Evolutionary conservation across 2,113 vertebrate genomes (phyloP), one percentile per base, ranked within the genome.

Genomic region (Austrofundulus limnaeus): DNA sequence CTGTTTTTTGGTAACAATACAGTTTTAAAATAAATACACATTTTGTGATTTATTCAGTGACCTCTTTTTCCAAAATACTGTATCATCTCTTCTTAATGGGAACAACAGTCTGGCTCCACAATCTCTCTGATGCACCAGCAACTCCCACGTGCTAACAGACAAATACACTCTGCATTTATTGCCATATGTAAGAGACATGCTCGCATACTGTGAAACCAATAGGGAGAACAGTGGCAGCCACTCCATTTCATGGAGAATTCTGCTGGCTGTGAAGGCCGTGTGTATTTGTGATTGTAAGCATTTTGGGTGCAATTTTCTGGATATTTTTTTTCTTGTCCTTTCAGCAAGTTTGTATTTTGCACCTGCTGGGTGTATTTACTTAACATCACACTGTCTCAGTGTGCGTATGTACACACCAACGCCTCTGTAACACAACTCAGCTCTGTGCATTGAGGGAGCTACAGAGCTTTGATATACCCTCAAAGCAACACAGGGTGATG

Each of bases 281-380:
- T 68, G 50, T 74, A 61, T 70, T 55, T 17, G 12, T 63, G 1
- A 43, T 65, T 75, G 56, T 77, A 58, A 75, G 53, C 55, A 66
- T 48, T 70, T 77, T 54, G 59, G 73, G 52, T 61, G 12, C 46
- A 70, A 49, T 83, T 76, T 70, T 60, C 23, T 41, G 57, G 54
- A 61, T 72, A n/a, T 73, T 57, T 24, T 38, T 47, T 49, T 63
- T 74, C 70, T 61, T 64, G 61, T 80, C 61, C 55, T 75, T 72
- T 51, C 46, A 58, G 61, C 38, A 37, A 21, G 45, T 75, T 38
- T 77, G 57, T 76, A 51, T 55, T 34, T 47, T 24, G 39, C 1
- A 28, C 78, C 85, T 70, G 80, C 82, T 87, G 85, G 38, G 62
- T 60, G 54, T 86, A 75, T 87, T 86, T 85, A 82, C 77, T 46